phyloP scores from a whole-genome alignment of 37 sponge, comb jelly and placozoan genomes.

The Chondrosia reniformis region DNA sequence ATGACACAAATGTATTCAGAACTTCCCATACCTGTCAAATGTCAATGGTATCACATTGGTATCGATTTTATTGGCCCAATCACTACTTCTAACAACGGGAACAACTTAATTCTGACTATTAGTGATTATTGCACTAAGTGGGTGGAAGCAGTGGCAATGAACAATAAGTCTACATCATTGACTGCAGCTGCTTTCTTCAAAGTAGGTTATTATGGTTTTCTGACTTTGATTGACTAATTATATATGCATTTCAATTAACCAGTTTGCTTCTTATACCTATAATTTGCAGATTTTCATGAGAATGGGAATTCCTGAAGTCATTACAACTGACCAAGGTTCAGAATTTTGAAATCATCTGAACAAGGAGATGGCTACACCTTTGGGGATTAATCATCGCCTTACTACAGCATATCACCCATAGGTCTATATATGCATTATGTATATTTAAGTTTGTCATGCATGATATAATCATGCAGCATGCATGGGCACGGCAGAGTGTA shows the following conservation, averaged over 20 bases:
- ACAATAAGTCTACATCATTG: constrained; percentile 26
- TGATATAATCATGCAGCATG: too few species aligned
- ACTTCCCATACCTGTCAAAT: constrained; percentile 50
- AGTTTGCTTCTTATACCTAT: not conserved
- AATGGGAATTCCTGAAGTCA: constrained; percentile 51
- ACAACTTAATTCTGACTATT: constrained; percentile 51
- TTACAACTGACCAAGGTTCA: constrained; percentile 47
- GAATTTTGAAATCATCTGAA: constrained; percentile 54
- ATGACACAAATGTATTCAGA: not conserved
- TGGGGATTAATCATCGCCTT: constrained; percentile 34
- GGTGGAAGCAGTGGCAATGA: constrained; percentile 39
- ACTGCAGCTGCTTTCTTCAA: constrained; percentile 38
- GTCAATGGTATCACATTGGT: constrained; percentile 33
- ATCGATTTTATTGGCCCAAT: constrained; percentile 33
- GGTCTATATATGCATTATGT: too few species aligned
- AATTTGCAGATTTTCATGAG: constrained; percentile 51
- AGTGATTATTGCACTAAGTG: constrained; percentile 71
- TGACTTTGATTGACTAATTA: not conserved
- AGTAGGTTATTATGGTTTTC: not conserved
- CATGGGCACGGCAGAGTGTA: too few species aligned
- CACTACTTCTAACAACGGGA: not conserved
- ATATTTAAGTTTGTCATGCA: too few species aligned
- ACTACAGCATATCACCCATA: constrained; percentile 64
- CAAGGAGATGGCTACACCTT: constrained; percentile 21
- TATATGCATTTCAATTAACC: not conserved